Percentiles rank a stretch among this genome's conserved stretches.
phyloP scores from a whole-genome alignment of 37 sponge, comb jelly and placozoan genomes.

The Trichoplax adhaerens region DNA sequence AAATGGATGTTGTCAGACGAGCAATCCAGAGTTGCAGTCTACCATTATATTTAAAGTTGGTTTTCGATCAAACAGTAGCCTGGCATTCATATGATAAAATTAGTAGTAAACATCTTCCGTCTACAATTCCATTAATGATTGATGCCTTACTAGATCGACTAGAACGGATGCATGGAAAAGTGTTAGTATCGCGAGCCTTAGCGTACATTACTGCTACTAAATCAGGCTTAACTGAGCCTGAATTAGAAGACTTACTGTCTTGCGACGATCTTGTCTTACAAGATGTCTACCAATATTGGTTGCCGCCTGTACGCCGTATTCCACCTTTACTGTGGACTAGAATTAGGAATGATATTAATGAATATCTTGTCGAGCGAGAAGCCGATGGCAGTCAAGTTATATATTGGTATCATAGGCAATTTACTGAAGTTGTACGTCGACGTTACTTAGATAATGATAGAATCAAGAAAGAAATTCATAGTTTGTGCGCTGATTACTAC shows the following conservation, averaged over 20 bases:
- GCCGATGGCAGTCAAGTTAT: conserved; percentile 29
- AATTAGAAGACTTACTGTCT: conserved; percentile 47
- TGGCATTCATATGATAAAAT: conserved; percentile 32
- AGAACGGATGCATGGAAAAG: conserved; percentile 22
- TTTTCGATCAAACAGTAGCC: conserved; percentile 19
- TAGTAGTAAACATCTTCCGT: no score
- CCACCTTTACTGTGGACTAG: conserved; percentile 42
- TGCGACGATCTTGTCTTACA: conserved; percentile 24
- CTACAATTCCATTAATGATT: no score
- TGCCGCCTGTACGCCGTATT: conserved; percentile 24
- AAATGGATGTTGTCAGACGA: conserved; percentile 8
- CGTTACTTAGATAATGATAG: conserved; percentile 11
- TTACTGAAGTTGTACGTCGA: conserved; percentile 24
- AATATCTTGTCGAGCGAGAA: conserved; percentile 29
- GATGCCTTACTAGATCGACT: not conserved
- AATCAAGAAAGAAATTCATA: not conserved
- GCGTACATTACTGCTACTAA: conserved; percentile 35
- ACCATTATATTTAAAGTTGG: conserved; percentile 30
- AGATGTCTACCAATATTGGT: conserved; percentile 61
- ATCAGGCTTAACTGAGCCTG: conserved; percentile 47
- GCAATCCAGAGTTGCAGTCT: conserved; percentile 9
- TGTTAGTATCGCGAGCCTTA: conserved; percentile 18
- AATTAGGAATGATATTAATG: conserved; percentile 15
- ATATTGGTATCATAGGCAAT: conserved; percentile 52
- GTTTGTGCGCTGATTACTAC: conserved; percentile 18